Conservation (phyloP, 2,113 vertebrate genomes). For the Cochlearius cochlearius region DNA sequence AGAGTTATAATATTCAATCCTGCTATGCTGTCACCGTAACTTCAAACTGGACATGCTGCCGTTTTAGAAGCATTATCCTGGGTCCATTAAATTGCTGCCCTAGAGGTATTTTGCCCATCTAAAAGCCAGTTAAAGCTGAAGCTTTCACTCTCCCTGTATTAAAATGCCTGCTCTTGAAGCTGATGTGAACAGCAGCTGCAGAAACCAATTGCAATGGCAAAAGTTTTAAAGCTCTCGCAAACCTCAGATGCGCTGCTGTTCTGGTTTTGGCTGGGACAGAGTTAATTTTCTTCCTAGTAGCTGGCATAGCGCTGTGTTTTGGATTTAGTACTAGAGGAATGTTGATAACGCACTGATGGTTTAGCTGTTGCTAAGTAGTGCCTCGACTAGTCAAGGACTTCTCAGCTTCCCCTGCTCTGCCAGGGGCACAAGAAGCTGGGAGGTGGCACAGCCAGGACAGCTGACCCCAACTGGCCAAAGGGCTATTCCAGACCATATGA, state of each 20-base stretch:
- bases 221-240: background rate
- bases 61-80: background rate
- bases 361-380: too few relatives aligned
- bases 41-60: background rate
- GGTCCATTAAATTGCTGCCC: background rate
- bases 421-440: too few relatives aligned
- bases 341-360: too few relatives aligned
- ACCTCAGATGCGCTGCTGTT: rapidly evolving
- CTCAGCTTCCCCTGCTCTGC: too few relatives aligned
- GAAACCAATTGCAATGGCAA: background rate
- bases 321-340: too few relatives aligned
- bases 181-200: background rate
- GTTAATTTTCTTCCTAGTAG: too few relatives aligned
- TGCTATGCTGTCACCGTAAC: background rate
- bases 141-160: background rate
- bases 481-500: too few relatives aligned
- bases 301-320: too few relatives aligned
- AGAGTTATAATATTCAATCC: background rate
- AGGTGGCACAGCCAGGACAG: too few relatives aligned
- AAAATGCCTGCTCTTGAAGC: background rate
- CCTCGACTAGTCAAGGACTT: too few relatives aligned
- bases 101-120: background rate
- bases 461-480: too few relatives aligned
- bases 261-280: too few relatives aligned
- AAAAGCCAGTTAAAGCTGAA: background rate